Evolutionary conservation across 2,888 invertebrate genomes (phyloP).

Genomic region (Habroteleia sp.): DNA sequence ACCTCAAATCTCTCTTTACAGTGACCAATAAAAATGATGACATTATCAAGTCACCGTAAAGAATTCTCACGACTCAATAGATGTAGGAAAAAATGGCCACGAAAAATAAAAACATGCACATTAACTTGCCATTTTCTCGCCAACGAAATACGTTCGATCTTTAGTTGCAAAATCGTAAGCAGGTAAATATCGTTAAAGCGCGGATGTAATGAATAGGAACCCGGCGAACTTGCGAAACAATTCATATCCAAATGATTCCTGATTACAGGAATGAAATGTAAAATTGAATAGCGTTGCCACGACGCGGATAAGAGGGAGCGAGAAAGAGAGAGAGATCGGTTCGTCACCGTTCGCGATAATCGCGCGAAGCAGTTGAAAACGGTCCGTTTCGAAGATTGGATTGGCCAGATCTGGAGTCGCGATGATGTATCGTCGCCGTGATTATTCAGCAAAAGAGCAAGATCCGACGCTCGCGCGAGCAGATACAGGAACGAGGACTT

Average conservation of each 20-base stretch:
- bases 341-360: constrained; percentile 14
- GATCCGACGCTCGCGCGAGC: constrained; percentile 31
- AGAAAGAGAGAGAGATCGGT: constrained; percentile 18
- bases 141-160: constrained; percentile 4
- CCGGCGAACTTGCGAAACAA: constrained; percentile 25
- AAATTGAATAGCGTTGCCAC: constrained; percentile 3
- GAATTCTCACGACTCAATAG: not conserved
- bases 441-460: constrained; percentile 38
- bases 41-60: no score
- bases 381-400: constrained; percentile 32
- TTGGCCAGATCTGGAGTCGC: constrained; percentile 19
- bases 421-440: constrained; percentile 40
- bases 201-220: constrained; percentile 39
- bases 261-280: constrained; percentile 40
- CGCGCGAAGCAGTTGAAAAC: constrained; percentile 7
- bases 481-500: constrained; percentile 37
- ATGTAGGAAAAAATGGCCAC: not conserved
- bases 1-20: no score
- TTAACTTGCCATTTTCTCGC: constrained; percentile 4
- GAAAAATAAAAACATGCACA: constrained; percentile 2
- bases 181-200: constrained; percentile 13
- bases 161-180: constrained; percentile 12
- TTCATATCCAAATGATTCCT: constrained; percentile 41
- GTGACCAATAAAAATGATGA: no score
- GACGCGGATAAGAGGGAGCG: not conserved